Conservation (phyloP, 2,113 vertebrate species). For the Psilopogon haemacephalus region DNA sequence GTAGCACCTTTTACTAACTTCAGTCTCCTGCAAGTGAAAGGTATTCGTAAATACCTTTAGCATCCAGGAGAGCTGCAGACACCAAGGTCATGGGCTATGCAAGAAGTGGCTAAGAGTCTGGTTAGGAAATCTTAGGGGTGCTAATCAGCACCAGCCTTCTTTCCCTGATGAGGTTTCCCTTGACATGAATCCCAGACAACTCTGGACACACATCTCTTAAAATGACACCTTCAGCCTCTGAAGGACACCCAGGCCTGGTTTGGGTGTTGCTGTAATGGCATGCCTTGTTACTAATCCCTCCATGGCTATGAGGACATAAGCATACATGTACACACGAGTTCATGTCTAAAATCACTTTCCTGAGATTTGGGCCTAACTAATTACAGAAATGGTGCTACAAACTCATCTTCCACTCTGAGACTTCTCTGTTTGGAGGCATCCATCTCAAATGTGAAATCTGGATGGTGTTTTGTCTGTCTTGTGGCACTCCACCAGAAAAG, state of each 20-base stretch:
- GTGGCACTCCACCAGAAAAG: background rate
- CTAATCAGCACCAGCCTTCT: background rate
- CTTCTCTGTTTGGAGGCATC: background rate
- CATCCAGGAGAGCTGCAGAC: background rate
- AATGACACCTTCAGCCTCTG: background rate
- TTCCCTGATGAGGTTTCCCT: background rate
- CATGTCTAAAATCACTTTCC: background rate
- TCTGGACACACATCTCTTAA: background rate
- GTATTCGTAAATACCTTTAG: background rate
- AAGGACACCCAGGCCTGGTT: background rate
- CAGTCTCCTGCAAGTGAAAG: background rate
- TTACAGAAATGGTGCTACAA: background rate
- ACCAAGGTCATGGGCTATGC: background rate
- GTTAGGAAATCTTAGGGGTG: background rate
- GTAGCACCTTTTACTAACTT: background rate
- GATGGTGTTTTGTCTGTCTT: background rate
- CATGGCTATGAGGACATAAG: background rate
- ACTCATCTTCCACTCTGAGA: background rate
- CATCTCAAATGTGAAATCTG: background rate
- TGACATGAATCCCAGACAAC: background rate
- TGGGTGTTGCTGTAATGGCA: background rate
- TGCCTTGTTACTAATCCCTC: background rate
- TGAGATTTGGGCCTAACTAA: background rate
- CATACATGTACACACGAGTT: accelerated
- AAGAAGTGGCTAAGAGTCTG: background rate